Conservation (phyloP, 2,797 vertebrate genomes). For the Pseudochirops corinnae region DNA sequence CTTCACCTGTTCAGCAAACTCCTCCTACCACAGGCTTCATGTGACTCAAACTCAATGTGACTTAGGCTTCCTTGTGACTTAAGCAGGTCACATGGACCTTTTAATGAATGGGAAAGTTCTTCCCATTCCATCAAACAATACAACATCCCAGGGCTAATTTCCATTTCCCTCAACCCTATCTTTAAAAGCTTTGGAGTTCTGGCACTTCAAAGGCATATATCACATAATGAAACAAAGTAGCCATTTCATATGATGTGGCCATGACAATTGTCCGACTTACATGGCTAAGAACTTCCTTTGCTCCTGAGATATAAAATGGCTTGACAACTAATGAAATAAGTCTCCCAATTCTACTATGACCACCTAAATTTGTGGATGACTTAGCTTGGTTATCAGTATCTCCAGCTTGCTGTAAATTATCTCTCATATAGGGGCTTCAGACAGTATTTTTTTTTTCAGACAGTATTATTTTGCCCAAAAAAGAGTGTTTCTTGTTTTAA, state of each 20-base stretch:
- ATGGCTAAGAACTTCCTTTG: background rate
- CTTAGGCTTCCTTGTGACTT: too few relatives aligned
- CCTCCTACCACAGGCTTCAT: too few relatives aligned
- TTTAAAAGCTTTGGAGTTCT: background rate
- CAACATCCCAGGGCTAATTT: background rate
- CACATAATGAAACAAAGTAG: background rate
- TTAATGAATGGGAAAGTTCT: too few relatives aligned
- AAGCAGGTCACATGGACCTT: too few relatives aligned
- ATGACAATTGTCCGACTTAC: background rate
- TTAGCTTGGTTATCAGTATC: background rate
- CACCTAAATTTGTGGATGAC: background rate
- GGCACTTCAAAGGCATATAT: background rate
- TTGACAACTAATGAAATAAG: background rate
- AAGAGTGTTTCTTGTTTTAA: background rate
- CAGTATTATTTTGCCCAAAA: background rate
- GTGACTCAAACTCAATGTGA: too few relatives aligned
- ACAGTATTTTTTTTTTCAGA: too few relatives aligned
- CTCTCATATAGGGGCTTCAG: background rate
- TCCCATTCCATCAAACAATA: too few relatives aligned
- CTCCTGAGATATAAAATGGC: background rate
- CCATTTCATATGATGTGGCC: background rate
- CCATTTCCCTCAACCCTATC: background rate
- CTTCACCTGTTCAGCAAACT: too few relatives aligned
- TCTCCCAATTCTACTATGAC: background rate
- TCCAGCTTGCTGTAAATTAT: background rate